Evolutionary conservation across 2,888 invertebrate genomes (phyloP).

Genomic region (Cheilosia variabilis): DNA sequence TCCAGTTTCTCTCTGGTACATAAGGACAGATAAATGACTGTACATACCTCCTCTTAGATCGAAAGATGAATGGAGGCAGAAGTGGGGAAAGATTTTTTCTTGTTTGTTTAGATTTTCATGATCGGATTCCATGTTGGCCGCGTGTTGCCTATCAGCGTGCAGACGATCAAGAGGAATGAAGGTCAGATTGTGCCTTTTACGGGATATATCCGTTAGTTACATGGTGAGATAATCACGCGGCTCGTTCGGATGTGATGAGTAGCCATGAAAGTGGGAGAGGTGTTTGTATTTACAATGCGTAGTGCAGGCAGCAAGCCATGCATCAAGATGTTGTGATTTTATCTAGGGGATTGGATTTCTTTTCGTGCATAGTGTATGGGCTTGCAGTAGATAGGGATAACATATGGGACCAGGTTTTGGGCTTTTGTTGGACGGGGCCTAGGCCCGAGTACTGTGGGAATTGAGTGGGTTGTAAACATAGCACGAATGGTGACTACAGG

Average conservation of each 20-base stretch:
- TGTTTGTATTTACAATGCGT: slow-evolving; percentile 14
- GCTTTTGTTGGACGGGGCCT: too few species aligned
- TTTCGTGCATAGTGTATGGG: not conserved
- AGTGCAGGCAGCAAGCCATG: too few species aligned
- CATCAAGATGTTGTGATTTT: slow-evolving; percentile 8
- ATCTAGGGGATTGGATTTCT: not conserved
- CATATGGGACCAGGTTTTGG: too few species aligned
- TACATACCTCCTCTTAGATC: not conserved
- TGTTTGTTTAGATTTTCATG: slow-evolving; percentile 32
- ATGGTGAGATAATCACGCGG: slow-evolving; percentile 49
- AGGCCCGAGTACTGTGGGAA: too few species aligned
- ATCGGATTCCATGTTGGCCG: slow-evolving; percentile 52
- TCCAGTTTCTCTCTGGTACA: slow-evolving; percentile 59
- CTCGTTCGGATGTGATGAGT: slow-evolving; percentile 48
- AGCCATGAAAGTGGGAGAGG: slow-evolving; percentile 34
- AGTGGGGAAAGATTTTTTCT: slow-evolving; percentile 35
- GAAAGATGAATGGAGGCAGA: slow-evolving; percentile 41
- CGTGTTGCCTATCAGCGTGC: slow-evolving; percentile 58
- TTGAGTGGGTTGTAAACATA: too few species aligned
- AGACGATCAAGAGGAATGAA: slow-evolving; percentile 67
- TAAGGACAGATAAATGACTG: not conserved
- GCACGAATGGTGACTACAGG: too few species aligned
- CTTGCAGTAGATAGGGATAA: not conserved
- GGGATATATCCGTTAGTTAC: slow-evolving; percentile 67
- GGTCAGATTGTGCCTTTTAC: slow-evolving; percentile 67